These are phyloP conservation scores for Eucriotettix oculatus DNA, from an alignment of 2,888 invertebrate genomes.

Conservation along the genomic window DNA sequence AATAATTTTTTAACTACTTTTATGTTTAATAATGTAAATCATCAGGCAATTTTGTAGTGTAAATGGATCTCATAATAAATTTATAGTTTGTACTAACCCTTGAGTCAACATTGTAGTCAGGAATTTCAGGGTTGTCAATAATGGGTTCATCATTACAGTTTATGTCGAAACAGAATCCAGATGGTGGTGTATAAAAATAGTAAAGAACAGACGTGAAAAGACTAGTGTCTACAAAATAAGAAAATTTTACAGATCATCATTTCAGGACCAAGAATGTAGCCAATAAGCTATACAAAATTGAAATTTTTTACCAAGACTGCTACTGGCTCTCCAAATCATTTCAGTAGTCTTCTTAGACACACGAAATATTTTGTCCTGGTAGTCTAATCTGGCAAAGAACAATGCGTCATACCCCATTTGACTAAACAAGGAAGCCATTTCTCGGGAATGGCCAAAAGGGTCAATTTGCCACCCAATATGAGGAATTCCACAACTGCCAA, in stretches of 20 bases:
- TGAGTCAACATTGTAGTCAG: conserved; percentile 32
- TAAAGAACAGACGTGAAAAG: conserved; percentile 37
- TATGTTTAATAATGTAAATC: too few relatives aligned
- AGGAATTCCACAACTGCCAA: conserved; percentile 56
- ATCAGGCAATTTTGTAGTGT: too few relatives aligned
- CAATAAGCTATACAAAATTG: too few relatives aligned
- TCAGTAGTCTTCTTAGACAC: conserved; percentile 47
- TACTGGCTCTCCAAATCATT: conserved; percentile 65
- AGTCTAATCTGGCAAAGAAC: conserved; percentile 75
- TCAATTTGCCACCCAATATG: conserved; percentile 70
- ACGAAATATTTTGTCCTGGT: conserved; percentile 56
- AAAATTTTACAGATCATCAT: neutral
- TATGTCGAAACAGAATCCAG: conserved; percentile 38
- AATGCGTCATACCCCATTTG: conserved; percentile 81
- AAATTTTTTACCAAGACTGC: conserved; percentile 37
- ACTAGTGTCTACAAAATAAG: conserved; percentile 1
- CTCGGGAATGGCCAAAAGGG: conserved; percentile 74
- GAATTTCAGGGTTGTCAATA: conserved; percentile 30
- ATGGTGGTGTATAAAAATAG: conserved; percentile 32
- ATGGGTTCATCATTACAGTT: conserved; percentile 32
- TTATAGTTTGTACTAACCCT: conserved; percentile 18
- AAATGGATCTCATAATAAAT: too few relatives aligned
- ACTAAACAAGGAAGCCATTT: conserved; percentile 64
- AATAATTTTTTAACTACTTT: too few relatives aligned
- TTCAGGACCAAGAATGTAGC: neutral